Conservation (phyloP, 2,888 invertebrate species). For the Cryptocephalus primarius region DNA sequence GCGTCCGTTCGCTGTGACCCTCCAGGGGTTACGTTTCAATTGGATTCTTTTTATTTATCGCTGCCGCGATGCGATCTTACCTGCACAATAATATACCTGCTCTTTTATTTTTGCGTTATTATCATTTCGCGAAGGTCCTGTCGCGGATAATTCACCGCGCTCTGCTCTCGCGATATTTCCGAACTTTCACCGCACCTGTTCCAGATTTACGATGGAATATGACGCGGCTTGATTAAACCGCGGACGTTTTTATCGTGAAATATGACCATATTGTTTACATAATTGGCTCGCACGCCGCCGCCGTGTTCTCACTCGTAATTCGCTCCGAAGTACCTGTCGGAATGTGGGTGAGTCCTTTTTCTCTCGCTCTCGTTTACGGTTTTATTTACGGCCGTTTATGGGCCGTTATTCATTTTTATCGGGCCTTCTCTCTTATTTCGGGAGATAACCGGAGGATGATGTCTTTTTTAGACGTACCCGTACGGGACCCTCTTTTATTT, state of each 20-base stretch:
- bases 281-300: constrained; percentile 7
- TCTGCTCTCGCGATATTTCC: too few species aligned
- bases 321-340: constrained; percentile 6
- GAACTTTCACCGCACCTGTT: constrained; percentile 14
- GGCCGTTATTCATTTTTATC: neutral
- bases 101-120: neutral
- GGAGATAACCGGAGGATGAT: too few species aligned
- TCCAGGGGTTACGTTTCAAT: too few species aligned
- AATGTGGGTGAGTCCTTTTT: constrained; percentile 1
- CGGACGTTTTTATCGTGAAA: constrained; percentile 10
- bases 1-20: too few species aligned
- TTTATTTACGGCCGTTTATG: neutral
- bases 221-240: constrained; percentile 3
- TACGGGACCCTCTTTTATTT: too few species aligned
- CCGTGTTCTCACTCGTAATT: constrained; percentile 5
- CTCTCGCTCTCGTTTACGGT: neutral
- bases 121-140: too few species aligned
- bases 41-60: too few species aligned
- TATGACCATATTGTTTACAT: constrained; percentile 9
- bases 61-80: too few species aligned
- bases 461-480: too few species aligned
- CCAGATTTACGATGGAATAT: constrained; percentile 11
- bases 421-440: too few species aligned
- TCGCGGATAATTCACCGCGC: too few species aligned
- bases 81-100: neutral